These are phyloP conservation scores for Encarsia formosa DNA, from an alignment of 2,888 invertebrate species.

Conservation along the genomic window DNA sequence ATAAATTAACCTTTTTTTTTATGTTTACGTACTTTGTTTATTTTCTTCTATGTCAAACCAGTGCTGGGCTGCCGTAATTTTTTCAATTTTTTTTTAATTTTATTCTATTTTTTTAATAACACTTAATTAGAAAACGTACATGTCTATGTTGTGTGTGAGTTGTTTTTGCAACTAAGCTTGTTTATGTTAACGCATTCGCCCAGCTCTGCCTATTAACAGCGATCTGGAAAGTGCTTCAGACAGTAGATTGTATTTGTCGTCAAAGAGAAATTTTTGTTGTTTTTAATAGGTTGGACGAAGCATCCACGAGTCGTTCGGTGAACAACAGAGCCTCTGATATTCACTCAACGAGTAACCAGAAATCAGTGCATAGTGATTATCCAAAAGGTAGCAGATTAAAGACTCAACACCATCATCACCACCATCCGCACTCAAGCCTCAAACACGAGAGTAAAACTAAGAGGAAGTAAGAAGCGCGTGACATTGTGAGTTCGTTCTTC, in stretches of 20 bases:
- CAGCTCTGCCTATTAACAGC: conserved; percentile 7
- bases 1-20: conserved; percentile 1
- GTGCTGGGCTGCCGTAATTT: conserved; percentile 7
- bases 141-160: no score
- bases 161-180: conserved; percentile 3
- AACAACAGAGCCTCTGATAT: conserved; percentile 38
- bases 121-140: background rate
- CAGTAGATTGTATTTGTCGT: background rate
- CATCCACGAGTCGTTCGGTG: conserved; percentile 44
- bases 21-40: conserved; percentile 1
- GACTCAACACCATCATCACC: conserved; percentile 39
- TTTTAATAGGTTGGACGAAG: conserved; percentile 42
- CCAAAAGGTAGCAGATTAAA: conserved; percentile 41
- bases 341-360: conserved; percentile 35
- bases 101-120: background rate
- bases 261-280: conserved; percentile 9
- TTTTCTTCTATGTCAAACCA: conserved; percentile 6
- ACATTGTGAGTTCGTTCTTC: conserved; percentile 8
- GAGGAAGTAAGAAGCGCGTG: conserved; percentile 41
- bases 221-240: background rate
- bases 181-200: background rate
- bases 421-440: conserved; percentile 41
- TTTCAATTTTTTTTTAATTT: background rate
- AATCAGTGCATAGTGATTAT: conserved; percentile 32
- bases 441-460: conserved; percentile 47